Evolutionary conservation across 2,113 vertebrate species (phyloP).

Genomic region (Trichechus manatus): DNA sequence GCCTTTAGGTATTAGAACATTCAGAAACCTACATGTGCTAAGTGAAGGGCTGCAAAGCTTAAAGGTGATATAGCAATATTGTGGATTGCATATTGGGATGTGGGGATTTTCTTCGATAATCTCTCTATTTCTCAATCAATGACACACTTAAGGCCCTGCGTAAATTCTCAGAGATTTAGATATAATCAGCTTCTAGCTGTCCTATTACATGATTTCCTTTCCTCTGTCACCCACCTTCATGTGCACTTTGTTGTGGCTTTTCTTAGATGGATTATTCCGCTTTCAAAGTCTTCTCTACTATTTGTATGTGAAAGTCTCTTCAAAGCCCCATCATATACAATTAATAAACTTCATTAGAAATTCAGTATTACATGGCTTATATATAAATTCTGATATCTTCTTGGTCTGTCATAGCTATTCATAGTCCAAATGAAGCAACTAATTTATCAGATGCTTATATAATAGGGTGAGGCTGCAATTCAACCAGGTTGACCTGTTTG

Average conservation of each 20-base stretch:
- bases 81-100: background rate
- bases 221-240: background rate
- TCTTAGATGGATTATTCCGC: background rate
- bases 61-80: background rate
- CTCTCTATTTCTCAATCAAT: background rate
- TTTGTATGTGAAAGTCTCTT: background rate
- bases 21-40: background rate
- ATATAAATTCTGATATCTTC: background rate
- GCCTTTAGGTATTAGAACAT: background rate
- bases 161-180: background rate
- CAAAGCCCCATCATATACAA: background rate
- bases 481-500: background rate
- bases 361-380: background rate
- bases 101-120: background rate
- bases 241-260: background rate
- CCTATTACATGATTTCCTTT: background rate
- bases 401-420: background rate
- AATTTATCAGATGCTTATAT: background rate
- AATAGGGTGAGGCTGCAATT: background rate
- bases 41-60: background rate
- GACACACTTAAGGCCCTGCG: background rate
- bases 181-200: background rate
- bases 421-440: background rate
- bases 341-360: background rate
- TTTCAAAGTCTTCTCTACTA: background rate